Percentiles rank a stretch among this genome's conserved stretches.
These are phyloP conservation scores for Nemurella pictetii DNA, from an alignment of 2,888 invertebrate species.

Conservation along the genomic window DNA sequence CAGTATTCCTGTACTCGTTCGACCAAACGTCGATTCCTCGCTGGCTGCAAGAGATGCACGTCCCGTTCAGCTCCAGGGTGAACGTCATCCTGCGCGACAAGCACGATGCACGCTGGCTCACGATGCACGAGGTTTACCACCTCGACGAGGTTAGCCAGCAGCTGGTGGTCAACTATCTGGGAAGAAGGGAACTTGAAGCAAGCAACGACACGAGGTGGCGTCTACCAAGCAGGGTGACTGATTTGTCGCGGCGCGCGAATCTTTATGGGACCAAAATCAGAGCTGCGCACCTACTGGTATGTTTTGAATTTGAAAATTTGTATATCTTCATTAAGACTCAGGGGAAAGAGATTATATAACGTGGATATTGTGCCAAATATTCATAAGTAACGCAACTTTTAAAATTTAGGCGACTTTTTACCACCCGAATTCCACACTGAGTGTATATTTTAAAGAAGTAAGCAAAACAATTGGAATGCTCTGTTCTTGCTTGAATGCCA, in stretches of 20 bases:
- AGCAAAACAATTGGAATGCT: not conserved
- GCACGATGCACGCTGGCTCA: not conserved
- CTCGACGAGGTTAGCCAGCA: not conserved
- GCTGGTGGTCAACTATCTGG: not conserved
- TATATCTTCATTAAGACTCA: not conserved
- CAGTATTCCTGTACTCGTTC: not conserved
- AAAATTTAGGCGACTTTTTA: not conserved
- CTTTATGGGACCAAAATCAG: too few relatives aligned
- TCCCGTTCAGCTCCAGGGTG: not conserved
- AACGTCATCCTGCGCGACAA: not conserved
- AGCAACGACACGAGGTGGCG: not conserved
- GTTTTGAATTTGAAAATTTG: too few relatives aligned
- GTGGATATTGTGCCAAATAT: too few relatives aligned
- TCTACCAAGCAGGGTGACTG: not conserved
- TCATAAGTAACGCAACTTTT: too few relatives aligned
- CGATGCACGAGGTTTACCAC: not conserved
- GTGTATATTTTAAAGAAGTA: not conserved
- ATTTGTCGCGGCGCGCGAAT: too few relatives aligned
- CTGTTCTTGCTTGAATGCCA: not conserved
- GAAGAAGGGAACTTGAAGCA: not conserved
- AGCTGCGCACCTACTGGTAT: too few relatives aligned
- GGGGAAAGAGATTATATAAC: too few relatives aligned
- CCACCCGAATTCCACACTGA: not conserved
- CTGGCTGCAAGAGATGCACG: not conserved
- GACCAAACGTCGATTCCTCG: not conserved